A percentile compares a stretch with the other conserved stretches of the same genome.
These are phyloP conservation scores for Acropternis orthonyx DNA, from an alignment of 2,797 vertebrate species.

Conservation along the genomic window DNA sequence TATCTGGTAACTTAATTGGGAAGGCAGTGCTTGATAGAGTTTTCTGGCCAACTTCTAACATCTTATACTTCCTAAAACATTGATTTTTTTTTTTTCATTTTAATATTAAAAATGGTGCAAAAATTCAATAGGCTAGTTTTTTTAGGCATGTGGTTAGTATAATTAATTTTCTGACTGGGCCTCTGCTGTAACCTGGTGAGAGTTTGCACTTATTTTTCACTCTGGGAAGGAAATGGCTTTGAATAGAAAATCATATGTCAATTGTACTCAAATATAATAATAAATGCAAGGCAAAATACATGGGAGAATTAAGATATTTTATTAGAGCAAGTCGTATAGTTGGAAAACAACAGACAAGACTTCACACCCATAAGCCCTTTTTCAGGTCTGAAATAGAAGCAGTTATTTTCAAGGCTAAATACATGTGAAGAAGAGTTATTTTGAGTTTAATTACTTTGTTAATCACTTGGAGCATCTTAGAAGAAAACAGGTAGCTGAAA, in stretches of 20 bases:
- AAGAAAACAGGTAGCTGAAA: background rate
- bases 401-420: background rate
- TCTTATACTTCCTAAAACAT: background rate
- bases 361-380: background rate
- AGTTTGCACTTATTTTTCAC: background rate
- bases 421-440: background rate
- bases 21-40: background rate
- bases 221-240: background rate
- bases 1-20: background rate
- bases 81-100: background rate
- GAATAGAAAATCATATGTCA: background rate
- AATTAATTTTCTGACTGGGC: background rate
- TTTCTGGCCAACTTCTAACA: background rate
- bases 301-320: background rate
- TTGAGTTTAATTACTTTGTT: background rate
- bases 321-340: background rate
- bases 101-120: background rate
- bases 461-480: background rate
- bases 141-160: background rate
- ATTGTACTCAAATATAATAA: background rate
- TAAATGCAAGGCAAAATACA: background rate
- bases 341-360: background rate
- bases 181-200: background rate
- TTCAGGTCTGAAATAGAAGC: background rate
- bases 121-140: background rate